Evolutionary conservation across 2,888 invertebrate genomes (phyloP).

Genomic region (Drosophila falleni): DNA sequence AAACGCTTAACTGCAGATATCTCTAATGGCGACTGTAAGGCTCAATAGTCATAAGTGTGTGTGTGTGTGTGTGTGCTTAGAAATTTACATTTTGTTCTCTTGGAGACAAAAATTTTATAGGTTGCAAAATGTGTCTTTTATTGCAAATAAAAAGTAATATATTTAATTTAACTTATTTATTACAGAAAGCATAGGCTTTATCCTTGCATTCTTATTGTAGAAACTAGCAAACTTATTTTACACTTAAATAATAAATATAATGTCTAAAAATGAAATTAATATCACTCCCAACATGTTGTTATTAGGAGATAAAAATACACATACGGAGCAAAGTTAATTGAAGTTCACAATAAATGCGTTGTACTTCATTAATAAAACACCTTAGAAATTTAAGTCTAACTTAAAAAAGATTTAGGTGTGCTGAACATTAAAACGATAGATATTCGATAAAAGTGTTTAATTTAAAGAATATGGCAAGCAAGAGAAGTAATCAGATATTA

Average conservation of each 20-base stretch:
- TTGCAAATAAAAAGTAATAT: not conserved
- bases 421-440: not conserved
- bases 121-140: not conserved
- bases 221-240: too few relatives aligned
- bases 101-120: not conserved
- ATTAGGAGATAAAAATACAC: too few relatives aligned
- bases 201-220: too few relatives aligned
- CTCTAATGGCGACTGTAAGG: slow-evolving; percentile 1
- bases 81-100: not conserved
- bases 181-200: too few relatives aligned
- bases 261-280: too few relatives aligned
- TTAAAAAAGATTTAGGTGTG: not conserved
- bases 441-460: not conserved
- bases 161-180: too few relatives aligned
- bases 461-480: slow-evolving; percentile 7
- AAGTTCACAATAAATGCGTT: too few relatives aligned
- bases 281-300: too few relatives aligned
- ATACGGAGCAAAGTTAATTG: too few relatives aligned
- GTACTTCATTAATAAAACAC: too few relatives aligned
- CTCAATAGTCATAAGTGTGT: not conserved
- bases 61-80: not conserved
- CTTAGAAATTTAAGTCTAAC: too few relatives aligned
- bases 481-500: slow-evolving; percentile 11
- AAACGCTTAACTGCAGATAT: slow-evolving; percentile 40
- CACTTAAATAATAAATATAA: too few relatives aligned